Base-by-base conservation (phyloP, 2,888 invertebrate species). In the Scaptomyza parva region DNA sequence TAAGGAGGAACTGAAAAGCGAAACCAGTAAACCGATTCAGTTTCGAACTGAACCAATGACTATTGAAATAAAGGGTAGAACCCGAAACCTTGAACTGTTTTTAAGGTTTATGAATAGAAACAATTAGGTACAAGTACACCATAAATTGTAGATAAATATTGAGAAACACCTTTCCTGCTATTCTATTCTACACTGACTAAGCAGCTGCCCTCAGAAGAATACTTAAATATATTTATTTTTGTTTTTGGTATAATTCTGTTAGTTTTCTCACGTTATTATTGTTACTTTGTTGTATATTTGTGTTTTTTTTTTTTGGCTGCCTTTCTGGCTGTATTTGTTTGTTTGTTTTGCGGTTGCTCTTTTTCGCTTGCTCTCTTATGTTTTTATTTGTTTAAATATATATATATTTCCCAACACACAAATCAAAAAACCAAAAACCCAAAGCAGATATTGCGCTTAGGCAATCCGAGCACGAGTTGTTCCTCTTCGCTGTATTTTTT, bases 401-500 rank as follows among this genome's bases (percentile, higher is more conserved):
- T 54, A 33, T 48, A 43, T 35, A 7, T 62, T 59, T 52, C 47
- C 14, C 44, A 54, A 28, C 14, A 35, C 39, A 53, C 59, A 74
- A 73, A 75, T 73, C 53, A 73, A 69, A 73, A 70, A 57, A 61
- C 44, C 26, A n/a, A 43, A n/a, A n/a, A n/a, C n/a, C n/a, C n/a
- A n/a, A 55, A 22, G 12, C 12, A 41, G 8, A 5, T 58, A 58
- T 64, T 44, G 60, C 60, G 69, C 47, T 76, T 69, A 59, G 52
- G 82, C 82, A 85, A 82, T 76, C 80, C 62, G 63, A 73, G 86
- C 86, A 81, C 86, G 83, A 83, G 61, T 62, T 65, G 73, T 47
- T 45, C 50, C 58, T 61, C 44, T 44, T 24, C 4, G 12, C n/a
- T n/a, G 26, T 9, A 1, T 40, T 20, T 40, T n/a, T 4, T n/a